phyloP scores from a whole-genome alignment of 2,797 vertebrate species.

The Acanthis flammea region DNA sequence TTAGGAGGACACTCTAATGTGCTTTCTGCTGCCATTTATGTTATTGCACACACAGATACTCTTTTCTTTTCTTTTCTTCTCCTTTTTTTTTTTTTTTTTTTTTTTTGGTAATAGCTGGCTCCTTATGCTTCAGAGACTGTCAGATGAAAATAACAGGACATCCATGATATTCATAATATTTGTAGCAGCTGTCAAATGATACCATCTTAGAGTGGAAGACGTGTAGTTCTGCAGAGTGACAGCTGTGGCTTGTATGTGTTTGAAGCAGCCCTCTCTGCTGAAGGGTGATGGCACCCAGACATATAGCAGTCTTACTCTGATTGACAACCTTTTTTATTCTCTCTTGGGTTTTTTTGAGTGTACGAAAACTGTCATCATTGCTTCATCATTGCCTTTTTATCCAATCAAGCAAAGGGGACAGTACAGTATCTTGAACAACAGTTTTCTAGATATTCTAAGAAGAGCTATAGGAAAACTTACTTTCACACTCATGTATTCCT shows the following conservation, averaged over 20 bases:
- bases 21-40: background rate
- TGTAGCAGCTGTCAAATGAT: background rate
- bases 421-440: background rate
- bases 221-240: background rate
- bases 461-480: background rate
- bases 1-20: background rate
- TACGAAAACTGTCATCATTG: background rate
- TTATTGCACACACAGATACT: accelerated
- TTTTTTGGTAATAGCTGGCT: background rate
- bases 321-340: background rate
- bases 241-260: background rate
- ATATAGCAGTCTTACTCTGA: background rate
- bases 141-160: background rate
- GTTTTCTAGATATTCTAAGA: background rate
- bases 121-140: background rate
- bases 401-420: background rate
- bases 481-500: background rate
- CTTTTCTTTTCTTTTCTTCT: too few species aligned
- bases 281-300: background rate
- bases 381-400: background rate
- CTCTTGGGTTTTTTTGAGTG: background rate
- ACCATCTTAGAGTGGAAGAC: background rate
- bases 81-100: background rate
- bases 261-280: background rate
- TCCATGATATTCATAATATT: background rate